Percentiles rank a stretch among this genome's conserved stretches.
These are phyloP conservation scores for Drosophila miranda DNA, from an alignment of 1,140 invertebrate genomes.

Conservation along the genomic window DNA sequence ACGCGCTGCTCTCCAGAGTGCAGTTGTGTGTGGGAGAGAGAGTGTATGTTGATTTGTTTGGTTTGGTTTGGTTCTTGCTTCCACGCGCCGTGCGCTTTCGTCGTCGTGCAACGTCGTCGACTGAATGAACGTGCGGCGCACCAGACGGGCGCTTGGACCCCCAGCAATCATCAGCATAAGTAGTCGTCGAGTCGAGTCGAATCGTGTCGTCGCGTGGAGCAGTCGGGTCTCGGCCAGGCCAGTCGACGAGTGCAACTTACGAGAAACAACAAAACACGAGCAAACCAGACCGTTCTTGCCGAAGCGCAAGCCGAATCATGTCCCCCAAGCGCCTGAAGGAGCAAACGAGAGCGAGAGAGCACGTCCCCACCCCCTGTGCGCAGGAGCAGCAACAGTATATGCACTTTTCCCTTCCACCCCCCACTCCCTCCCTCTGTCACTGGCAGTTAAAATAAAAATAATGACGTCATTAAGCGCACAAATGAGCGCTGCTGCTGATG, in stretches of 20 bases:
- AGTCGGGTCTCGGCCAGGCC: conserved; percentile 4
- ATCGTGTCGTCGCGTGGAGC: conserved; percentile 12
- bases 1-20: conserved; percentile 29
- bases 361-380: conserved; percentile 44
- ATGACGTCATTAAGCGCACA: conserved; percentile 79
- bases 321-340: conserved; percentile 47
- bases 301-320: conserved; percentile 55
- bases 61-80: conserved; percentile 30
- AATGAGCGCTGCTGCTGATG: conserved; percentile 62
- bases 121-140: conserved; percentile 79
- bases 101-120: conserved; percentile 68
- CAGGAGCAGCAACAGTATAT: conserved; percentile 67
- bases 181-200: conserved; percentile 28
- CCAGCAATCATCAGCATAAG: conserved; percentile 77
- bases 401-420: conserved; percentile 40
- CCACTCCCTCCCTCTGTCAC: conserved; percentile 31
- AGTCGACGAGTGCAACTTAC: conserved; percentile 53
- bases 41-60: conserved; percentile 9
- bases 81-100: conserved; percentile 67
- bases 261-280: conserved; percentile 59
- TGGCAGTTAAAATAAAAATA: conserved; percentile 79
- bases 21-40: conserved; percentile 14
- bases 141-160: conserved; percentile 75
- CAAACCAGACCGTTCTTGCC: conserved; percentile 55
- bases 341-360: conserved; percentile 44